A percentile compares a stretch with the other conserved stretches of the same genome.
These are phyloP conservation scores for Salpingus planirostris DNA, from an alignment of 2,888 invertebrate genomes.

Conservation along the genomic window DNA sequence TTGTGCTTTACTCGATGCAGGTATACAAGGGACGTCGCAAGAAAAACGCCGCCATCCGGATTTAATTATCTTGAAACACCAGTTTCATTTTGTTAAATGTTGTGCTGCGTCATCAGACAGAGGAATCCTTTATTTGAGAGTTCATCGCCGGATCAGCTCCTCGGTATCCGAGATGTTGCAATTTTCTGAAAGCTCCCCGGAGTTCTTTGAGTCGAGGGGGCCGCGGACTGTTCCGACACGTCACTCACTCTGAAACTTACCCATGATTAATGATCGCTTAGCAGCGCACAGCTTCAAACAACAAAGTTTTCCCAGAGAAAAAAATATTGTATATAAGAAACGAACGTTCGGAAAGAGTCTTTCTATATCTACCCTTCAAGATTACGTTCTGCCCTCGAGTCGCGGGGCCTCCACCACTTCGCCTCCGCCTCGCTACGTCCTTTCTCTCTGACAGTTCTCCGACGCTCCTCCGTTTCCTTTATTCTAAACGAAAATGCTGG, in stretches of 20 bases:
- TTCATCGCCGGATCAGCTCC: constrained; percentile 34
- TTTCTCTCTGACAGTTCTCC: constrained; percentile 9
- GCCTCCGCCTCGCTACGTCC: constrained; percentile 18
- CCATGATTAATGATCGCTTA: constrained; percentile 51
- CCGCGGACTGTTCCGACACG: constrained; percentile 41
- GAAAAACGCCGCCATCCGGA: too few species aligned
- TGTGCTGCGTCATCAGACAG: constrained; percentile 23
- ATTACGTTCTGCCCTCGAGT: constrained; percentile 36
- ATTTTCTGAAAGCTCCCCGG: constrained; percentile 44
- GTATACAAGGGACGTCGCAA: too few species aligned
- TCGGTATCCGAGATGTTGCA: constrained; percentile 40
- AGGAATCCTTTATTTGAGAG: constrained; percentile 29
- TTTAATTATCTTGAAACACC: constrained; percentile 38
- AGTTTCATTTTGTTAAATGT: constrained; percentile 28
- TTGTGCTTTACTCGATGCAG: too few species aligned
- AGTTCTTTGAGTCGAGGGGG: constrained; percentile 37
- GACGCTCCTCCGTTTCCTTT: not conserved
- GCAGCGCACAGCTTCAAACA: constrained; percentile 50
- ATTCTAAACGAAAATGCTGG: not conserved
- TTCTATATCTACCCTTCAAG: constrained; percentile 45
- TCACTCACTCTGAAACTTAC: constrained; percentile 47
- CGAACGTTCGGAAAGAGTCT: constrained; percentile 43
- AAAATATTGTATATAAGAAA: constrained; percentile 45
- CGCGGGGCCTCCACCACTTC: constrained; percentile 8
- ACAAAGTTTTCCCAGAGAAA: constrained; percentile 56